These are phyloP conservation scores for Armadillidium nasatum DNA, from an alignment of 1,140 invertebrate species.

Conservation along the genomic window DNA sequence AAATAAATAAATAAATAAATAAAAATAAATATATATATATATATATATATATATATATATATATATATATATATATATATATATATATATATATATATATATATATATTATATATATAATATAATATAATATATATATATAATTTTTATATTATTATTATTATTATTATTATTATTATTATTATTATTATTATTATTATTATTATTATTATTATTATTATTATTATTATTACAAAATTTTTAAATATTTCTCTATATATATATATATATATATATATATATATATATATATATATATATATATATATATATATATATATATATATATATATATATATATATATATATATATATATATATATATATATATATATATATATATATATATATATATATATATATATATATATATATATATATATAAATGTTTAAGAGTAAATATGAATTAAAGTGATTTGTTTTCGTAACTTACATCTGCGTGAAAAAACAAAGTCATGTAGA, in stretches of 20 bases:
- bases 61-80: conserved; percentile 25
- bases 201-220: too few species aligned
- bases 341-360: conserved; percentile 27
- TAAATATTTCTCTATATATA: too few species aligned
- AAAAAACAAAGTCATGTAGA: conserved; percentile 27
- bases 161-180: too few species aligned
- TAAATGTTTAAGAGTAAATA: background rate
- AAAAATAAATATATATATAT: conserved; percentile 20
- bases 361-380: conserved; percentile 14
- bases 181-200: too few species aligned
- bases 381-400: background rate
- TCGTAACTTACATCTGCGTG: background rate
- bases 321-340: conserved; percentile 29
- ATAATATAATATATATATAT: too few species aligned
- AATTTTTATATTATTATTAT: too few species aligned
- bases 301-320: conserved; percentile 11
- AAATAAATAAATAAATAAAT: background rate
- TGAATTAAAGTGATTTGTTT: background rate
- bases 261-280: conserved; percentile 21
- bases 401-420: too few species aligned
- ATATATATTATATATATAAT: too few species aligned
- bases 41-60: conserved; percentile 29
- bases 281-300: background rate
- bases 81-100: background rate
- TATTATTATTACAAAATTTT: too few species aligned